Evolutionary conservation across 2,888 invertebrate genomes (phyloP), one percentile per base, ranked within the genome.

Genomic region (Calliscelio sp.): DNA sequence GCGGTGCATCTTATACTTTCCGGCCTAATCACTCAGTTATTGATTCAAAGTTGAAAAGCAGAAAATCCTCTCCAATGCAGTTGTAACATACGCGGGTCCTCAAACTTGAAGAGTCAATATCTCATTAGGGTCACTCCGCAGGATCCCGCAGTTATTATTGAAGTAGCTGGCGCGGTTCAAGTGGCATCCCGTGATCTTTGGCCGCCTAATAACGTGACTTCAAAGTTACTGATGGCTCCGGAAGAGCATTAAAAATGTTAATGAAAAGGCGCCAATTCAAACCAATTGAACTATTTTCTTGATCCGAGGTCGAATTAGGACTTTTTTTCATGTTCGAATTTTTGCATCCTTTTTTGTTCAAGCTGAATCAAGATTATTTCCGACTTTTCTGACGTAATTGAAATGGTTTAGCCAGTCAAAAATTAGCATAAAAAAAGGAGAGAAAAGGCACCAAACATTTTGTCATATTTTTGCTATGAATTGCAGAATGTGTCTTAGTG

Each of bases 61-160:
- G 53, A 55, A 66, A 83, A 74, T 22, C 63, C 53, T 35, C 59
- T 55, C 61, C 65, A 73, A 68, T 79, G 81, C 65, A 82, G 75
- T 81, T 75, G 63, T 57, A 70, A 63, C 70, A 63, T 68, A 73
- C 57, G 74, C 57, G 55, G 55, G 65, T 77, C 66, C 78, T 68
- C 70, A 78, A 75, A 78, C 78, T 82, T 78, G 38, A 78, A 74
- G 82, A 83, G 82, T 78, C 68, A 78, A 83, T 79, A 83, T 78
- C 78, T 73, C 83, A 83, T 83, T 83, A 83, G 68, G 73, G 71
- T 74, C 74, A 74, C 61, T 82, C 61, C 51, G 38, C 38, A 68
- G 51, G 44, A 74, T 66, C 28, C 66, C 25, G 65, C 59, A 81
- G 81, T 66, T 81, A 81, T 74, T 81, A 81, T 51, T 75, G 63